Base-by-base conservation (phyloP, 2,113 vertebrate genomes). In the Pelusios castaneus region DNA sequence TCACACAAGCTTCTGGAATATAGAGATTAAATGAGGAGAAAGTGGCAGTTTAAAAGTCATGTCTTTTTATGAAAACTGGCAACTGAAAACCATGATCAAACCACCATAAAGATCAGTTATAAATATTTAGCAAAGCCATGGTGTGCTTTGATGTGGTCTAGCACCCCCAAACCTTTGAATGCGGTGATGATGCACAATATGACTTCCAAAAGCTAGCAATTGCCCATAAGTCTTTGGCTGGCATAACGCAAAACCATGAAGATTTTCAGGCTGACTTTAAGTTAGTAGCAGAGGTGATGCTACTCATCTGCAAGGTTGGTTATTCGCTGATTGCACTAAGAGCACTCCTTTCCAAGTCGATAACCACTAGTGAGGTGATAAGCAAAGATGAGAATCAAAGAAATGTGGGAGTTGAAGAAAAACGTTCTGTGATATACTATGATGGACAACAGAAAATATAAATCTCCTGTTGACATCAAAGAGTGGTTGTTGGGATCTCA, bases 371-470 rank as follows among this genome's bases (percentile, higher is more conserved):
- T 86, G 55, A 92, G 55, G 73, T 22, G 2, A 41, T 38, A 70
- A 70, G 63, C 21, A 92, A 52, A 75, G 41, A 80, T 85, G 54
- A 95, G 73, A 94, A 90, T 73, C 56, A 87, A 83, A 85, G 45
- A 31, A 94, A 34, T 8, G 29, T 3, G 1, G 84, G 21, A 82
- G 34, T 38, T 80, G 34, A 94, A 93, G 41, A 88, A 92, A 93
- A 95, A 54, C n/a, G 31, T 82, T 55, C 76, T 4, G 2, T 45
- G 75, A 84, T 22, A 82, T 19, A 76, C 29, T 80, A 91, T 38
- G 93, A 88, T 84, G 58, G 83, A 24, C 45, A 88, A 45, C 60
- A 27, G 73, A 89, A 85, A 89, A 77, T 56, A 93, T 19, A 70
- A 70, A 38, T 70, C 85, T 87, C 13, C 22, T 56, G 76, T 6